Percentiles rank a stretch among this genome's conserved stretches.
phyloP scores from a whole-genome alignment of 2,797 vertebrate genomes.

The Hypotaenidia okinawae region DNA sequence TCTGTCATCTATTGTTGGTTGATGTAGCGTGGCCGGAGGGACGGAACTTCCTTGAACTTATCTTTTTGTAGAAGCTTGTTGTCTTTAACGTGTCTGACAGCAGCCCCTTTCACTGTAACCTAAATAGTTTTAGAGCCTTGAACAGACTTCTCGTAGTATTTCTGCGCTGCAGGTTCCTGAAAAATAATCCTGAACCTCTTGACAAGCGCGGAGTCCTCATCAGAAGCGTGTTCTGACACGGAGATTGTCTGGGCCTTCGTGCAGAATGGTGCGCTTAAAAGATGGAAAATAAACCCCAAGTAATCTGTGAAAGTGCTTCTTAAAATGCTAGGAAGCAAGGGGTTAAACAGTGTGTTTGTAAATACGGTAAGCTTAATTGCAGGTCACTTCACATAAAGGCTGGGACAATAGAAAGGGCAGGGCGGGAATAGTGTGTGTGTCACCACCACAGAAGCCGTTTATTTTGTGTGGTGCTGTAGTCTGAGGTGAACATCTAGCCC shows the following conservation, averaged over 20 bases:
- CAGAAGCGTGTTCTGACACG: background rate
- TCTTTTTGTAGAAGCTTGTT: background rate
- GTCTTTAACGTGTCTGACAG: rapidly evolving
- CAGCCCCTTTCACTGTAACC: background rate
- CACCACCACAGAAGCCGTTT: background rate
- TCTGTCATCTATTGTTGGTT: rapidly evolving
- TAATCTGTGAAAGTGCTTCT: background rate
- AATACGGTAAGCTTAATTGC: background rate
- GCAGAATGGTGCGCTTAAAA: background rate
- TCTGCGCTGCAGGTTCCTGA: background rate
- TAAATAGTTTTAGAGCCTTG: background rate
- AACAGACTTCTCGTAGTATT: background rate
- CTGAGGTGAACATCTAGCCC: background rate
- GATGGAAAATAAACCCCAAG: background rate
- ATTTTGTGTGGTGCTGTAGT: background rate
- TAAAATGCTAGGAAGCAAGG: background rate
- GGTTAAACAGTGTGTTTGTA: background rate
- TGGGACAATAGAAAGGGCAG: background rate
- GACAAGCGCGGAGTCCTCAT: background rate
- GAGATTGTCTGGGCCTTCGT: background rate
- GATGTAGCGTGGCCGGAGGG: rapidly evolving
- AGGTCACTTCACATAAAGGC: background rate
- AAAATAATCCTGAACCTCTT: background rate
- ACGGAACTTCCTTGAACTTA: background rate
- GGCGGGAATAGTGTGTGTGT: background rate